phyloP scores from a whole-genome alignment of 2,113 vertebrate species.

The Ammospiza nelsoni region DNA sequence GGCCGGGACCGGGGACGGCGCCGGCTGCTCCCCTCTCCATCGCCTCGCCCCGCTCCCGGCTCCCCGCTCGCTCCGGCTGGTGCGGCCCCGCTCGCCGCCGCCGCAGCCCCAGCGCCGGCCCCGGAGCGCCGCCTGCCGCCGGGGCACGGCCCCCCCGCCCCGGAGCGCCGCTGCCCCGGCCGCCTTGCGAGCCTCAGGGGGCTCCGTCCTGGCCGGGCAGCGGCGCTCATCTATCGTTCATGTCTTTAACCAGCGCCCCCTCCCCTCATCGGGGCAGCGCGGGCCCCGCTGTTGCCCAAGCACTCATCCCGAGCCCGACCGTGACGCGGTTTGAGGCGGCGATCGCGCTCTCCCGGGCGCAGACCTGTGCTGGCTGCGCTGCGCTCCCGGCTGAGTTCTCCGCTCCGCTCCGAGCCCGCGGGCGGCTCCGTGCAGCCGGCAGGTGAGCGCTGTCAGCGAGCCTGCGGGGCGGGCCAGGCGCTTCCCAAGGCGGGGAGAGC shows the following conservation, averaged over 20 bases:
- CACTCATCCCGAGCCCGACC: not conserved
- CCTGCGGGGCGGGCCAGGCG: not conserved
- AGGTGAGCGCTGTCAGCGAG: not conserved
- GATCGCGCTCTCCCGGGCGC: not conserved
- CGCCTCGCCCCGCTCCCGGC: not conserved
- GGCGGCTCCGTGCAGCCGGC: not conserved
- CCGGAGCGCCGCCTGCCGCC: not conserved
- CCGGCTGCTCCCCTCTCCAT: not conserved
- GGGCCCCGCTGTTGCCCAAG: not conserved
- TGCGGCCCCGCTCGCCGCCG: not conserved
- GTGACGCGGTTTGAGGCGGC: not conserved
- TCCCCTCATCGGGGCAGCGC: not conserved
- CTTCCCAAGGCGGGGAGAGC: not conserved
- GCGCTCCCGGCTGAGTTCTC: not conserved
- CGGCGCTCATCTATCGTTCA: not conserved
- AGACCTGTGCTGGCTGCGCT: not conserved
- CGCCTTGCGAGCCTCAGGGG: too few relatives aligned
- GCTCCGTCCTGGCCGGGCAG: not conserved
- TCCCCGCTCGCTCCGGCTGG: not conserved
- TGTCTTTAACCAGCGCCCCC: not conserved
- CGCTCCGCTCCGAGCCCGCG: not conserved
- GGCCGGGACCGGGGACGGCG: not conserved
- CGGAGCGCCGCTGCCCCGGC: too few relatives aligned
- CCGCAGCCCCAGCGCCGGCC: not conserved
- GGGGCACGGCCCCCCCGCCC: not conserved